A percentile compares a stretch with the other conserved stretches of the same genome.
Conservation (phyloP, 1,140 invertebrate species). For the Drosophila kikkawai region DNA sequence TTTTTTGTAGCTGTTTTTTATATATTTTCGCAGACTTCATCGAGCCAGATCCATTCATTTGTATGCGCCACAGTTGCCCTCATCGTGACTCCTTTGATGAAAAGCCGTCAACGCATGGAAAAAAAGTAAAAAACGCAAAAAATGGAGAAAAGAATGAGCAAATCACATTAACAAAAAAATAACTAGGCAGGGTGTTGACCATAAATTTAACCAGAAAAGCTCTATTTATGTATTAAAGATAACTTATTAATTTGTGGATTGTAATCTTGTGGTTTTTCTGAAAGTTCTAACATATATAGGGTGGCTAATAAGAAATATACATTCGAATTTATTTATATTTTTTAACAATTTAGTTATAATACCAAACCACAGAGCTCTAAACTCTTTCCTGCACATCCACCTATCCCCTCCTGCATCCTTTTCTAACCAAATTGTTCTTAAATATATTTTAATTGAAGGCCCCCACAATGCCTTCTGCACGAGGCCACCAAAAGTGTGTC, state of each 20-base stretch:
- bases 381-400: background rate
- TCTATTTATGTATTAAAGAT: slow-evolving; percentile 11
- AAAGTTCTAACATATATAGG: background rate
- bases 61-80: slow-evolving; percentile 68
- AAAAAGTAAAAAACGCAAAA: slow-evolving; percentile 20
- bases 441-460: slow-evolving; percentile 78
- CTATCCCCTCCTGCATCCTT: background rate
- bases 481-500: slow-evolving; percentile 80
- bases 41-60: slow-evolving; percentile 61
- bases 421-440: slow-evolving; percentile 64
- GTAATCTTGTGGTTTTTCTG: slow-evolving; percentile 1
- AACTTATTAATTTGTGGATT: slow-evolving; percentile 45
- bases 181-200: slow-evolving; percentile 63
- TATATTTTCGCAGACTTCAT: slow-evolving; percentile 47
- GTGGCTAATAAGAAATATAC: background rate
- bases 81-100: slow-evolving; percentile 76
- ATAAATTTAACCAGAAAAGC: slow-evolving; percentile 54
- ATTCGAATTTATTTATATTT: background rate
- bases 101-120: slow-evolving; percentile 63
- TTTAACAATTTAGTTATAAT: background rate
- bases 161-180: slow-evolving; percentile 36
- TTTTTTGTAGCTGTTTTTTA: slow-evolving; percentile 53
- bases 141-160: slow-evolving; percentile 33
- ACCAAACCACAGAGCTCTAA: too few relatives aligned
- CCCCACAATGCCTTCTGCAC: slow-evolving; percentile 54